These are phyloP conservation scores for Metallyticus violacea DNA, from an alignment of 2,888 invertebrate genomes.

Conservation along the genomic window DNA sequence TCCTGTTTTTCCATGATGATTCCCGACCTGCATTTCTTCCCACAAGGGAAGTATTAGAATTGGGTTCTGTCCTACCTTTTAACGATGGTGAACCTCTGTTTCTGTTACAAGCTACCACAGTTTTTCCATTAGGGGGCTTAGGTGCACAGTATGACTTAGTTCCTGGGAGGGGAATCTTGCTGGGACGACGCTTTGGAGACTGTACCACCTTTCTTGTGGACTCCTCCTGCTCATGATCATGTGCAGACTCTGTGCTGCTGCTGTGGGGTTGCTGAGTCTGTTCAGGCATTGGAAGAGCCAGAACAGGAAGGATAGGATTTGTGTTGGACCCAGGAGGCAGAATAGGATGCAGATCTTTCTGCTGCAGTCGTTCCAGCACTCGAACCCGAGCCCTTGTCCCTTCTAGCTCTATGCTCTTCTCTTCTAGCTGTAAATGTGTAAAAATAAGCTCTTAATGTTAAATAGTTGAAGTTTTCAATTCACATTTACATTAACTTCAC, in stretches of 20 bases:
- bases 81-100: conserved; percentile 6
- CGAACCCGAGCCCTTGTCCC: conserved; percentile 75
- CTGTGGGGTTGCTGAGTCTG: conserved; percentile 47
- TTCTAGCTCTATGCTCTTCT: conserved; percentile 78
- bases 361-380: conserved; percentile 61
- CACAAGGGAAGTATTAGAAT: conserved; percentile 14
- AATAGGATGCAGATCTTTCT: conserved; percentile 39
- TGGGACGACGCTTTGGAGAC: conserved; percentile 53
- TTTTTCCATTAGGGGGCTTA: conserved; percentile 23
- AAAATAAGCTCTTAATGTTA: too few species aligned
- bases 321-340: conserved; percentile 29
- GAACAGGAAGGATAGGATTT: conserved; percentile 37
- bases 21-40: conserved; percentile 7
- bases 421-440: conserved; percentile 64
- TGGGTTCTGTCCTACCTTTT: conserved; percentile 10
- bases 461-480: too few species aligned
- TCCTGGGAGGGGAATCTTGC: conserved; percentile 69
- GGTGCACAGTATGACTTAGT: conserved; percentile 43
- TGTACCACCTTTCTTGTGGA: conserved; percentile 38
- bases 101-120: neutral
- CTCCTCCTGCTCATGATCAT: conserved; percentile 53
- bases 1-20: conserved; percentile 18
- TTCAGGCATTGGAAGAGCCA: conserved; percentile 34
- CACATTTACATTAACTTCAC: too few species aligned
- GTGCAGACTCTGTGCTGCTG: conserved; percentile 64